phyloP scores from a whole-genome alignment of 2,113 vertebrate genomes.

The Dryoscopus gambensis region DNA sequence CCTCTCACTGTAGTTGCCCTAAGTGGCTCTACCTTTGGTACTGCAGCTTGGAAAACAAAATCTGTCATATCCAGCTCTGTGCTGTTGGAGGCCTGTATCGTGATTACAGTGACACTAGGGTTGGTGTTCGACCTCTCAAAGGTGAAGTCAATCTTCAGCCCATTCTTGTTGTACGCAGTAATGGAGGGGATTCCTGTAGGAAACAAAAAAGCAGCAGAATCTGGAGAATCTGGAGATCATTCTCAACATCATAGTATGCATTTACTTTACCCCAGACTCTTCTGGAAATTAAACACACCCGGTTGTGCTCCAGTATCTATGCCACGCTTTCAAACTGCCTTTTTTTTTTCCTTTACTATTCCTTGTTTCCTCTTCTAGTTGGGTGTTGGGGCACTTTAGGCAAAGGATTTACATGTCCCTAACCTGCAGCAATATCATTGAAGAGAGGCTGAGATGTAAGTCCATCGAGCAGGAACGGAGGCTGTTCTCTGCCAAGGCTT shows the following conservation, averaged over 20 bases:
- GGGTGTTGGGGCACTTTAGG: background rate
- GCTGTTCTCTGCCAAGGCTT: too few species aligned
- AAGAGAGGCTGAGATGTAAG: slow-evolving; percentile 89
- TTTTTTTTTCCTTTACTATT: background rate
- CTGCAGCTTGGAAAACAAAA: slow-evolving; percentile 99
- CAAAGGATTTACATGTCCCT: slow-evolving; percentile 1
- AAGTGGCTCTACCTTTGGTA: slow-evolving; percentile 90
- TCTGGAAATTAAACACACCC: background rate
- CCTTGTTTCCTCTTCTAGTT: background rate
- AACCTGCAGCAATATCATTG: slow-evolving; percentile 93
- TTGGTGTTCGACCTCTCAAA: slow-evolving; percentile 97
- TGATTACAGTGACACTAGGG: slow-evolving; percentile 94
- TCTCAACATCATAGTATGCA: background rate
- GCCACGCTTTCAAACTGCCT: background rate
- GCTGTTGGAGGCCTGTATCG: slow-evolving; percentile 94
- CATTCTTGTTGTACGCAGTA: slow-evolving; percentile 97
- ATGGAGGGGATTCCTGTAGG: slow-evolving; percentile 90
- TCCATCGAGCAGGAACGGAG: slow-evolving; percentile 90
- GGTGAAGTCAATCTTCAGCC: slow-evolving; percentile 97
- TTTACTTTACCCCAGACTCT: background rate
- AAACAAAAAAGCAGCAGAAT: background rate
- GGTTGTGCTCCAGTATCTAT: background rate
- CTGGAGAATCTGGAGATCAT: background rate
- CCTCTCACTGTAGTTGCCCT: background rate
- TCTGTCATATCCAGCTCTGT: slow-evolving; percentile 96